Base-by-base conservation (phyloP, 2,113 vertebrate species). In the Lipotes vexillifer region DNA sequence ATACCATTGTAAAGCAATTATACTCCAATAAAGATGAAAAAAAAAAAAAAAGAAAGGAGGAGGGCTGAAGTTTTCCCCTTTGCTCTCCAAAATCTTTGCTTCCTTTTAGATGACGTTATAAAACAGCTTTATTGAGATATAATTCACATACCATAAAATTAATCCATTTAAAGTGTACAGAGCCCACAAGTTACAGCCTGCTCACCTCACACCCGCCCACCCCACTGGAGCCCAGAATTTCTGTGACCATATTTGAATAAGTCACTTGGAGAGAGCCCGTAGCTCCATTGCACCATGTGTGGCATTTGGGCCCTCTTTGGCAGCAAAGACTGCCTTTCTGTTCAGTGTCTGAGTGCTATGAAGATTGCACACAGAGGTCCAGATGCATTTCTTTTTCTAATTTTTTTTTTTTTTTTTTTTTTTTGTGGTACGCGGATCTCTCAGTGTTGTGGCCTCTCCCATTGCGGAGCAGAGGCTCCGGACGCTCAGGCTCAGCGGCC, bases 261-360 rank as follows among this genome's bases (percentile, higher is more conserved):
- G 52, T 52, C 52, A 52, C 15, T 52, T 52, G 52, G 52, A 96
- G 90, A 96, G 61, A n/a, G 8, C 68, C 10, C 2, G 0, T 63
- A 66, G 17, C 57, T 33, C 41, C 6, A 0, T 49, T 8, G 81
- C 69, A 97, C 74, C 2, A 99, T 99, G 99, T 99, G 99, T 9
- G 99, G 99, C 3, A 99, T 99, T 92, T 99, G 99, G 99, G 99
- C 99, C 10, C 98, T 99, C 92, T 99, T 99, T 87, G 99, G 99
- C 96, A 99, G 99, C 0, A 99, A 99, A 83, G 99, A 99, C 27
- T 99, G 99, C 98, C 99, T 99, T 69, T 99, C 99, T 1, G 98
- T 98, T 49, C 99, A 99, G 97, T 99, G 99, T 90, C 98, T 98
- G 0, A 99, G 98, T 93, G 99, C 99, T 82, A 99, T 99, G 99